These are phyloP conservation scores for Bombus waltoni DNA, from an alignment of 1,140 invertebrate genomes.

Conservation along the genomic window DNA sequence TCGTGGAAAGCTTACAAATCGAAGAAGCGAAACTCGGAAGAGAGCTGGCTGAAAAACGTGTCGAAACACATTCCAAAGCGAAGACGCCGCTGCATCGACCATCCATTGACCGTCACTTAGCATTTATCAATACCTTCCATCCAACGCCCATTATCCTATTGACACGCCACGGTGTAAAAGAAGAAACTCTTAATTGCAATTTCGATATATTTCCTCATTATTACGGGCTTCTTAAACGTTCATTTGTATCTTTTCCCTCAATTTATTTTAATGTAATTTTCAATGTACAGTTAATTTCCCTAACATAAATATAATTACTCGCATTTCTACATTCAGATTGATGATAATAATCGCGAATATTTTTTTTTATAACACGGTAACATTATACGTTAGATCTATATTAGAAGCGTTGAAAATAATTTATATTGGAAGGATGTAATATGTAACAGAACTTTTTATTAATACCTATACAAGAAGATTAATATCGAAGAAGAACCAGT, in stretches of 20 bases:
- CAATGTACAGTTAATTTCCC: not conserved
- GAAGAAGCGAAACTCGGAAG: conserved; percentile 10
- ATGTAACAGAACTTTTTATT: too few relatives aligned
- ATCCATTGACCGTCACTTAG: conserved; percentile 63
- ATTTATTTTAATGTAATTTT: conserved; percentile 8
- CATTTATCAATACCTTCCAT: conserved; percentile 69
- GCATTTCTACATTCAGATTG: too few relatives aligned
- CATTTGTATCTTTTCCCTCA: not conserved
- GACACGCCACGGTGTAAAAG: conserved; percentile 31
- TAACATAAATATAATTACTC: too few relatives aligned
- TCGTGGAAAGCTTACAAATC: conserved; percentile 37
- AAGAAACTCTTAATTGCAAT: conserved; percentile 35
- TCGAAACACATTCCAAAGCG: conserved; percentile 64
- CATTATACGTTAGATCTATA: too few relatives aligned
- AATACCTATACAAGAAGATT: too few relatives aligned
- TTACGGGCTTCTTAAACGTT: not conserved
- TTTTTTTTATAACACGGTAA: too few relatives aligned
- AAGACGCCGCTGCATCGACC: conserved; percentile 40
- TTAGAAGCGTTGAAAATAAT: too few relatives aligned
- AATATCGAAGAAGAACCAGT: too few relatives aligned
- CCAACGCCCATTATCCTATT: conserved; percentile 18
- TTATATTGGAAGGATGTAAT: too few relatives aligned
- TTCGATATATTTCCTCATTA: not conserved
- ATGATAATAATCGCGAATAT: too few relatives aligned
- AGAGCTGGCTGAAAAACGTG: conserved; percentile 20